phyloP scores from a whole-genome alignment of 1,140 invertebrate species.

The Drosophila sucinea region DNA sequence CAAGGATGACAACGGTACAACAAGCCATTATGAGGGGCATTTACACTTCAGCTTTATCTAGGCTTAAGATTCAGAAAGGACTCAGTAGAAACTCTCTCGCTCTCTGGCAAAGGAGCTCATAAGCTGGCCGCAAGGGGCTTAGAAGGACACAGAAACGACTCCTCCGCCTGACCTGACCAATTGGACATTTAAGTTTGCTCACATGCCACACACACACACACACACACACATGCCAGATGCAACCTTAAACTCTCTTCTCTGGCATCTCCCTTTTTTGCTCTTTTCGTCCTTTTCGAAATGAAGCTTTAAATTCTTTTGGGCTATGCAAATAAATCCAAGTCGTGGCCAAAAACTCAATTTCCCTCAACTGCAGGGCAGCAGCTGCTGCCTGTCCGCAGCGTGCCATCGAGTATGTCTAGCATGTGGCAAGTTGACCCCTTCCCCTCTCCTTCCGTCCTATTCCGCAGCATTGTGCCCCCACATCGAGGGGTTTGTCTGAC shows the following conservation, averaged over 20 bases:
- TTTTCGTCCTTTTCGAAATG: conserved; percentile 21
- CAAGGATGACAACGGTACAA: conserved; percentile 70
- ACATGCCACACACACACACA: neutral
- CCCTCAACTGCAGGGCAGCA: conserved; percentile 35
- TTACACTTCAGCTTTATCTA: conserved; percentile 61
- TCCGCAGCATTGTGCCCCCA: neutral
- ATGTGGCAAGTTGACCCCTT: conserved; percentile 52
- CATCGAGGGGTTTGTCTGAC: conserved; percentile 23
- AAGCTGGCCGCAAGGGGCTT: conserved; percentile 62
- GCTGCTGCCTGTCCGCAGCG: conserved; percentile 37
- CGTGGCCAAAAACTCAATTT: conserved; percentile 70
- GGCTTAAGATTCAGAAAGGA: conserved; percentile 52
- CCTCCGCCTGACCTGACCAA: conserved; percentile 24
- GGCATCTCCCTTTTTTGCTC: neutral
- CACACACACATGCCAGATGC: neutral
- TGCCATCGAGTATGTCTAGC: conserved; percentile 44
- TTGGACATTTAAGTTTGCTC: conserved; percentile 25
- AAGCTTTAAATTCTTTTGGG: conserved; percentile 48
- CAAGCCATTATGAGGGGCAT: conserved; percentile 74
- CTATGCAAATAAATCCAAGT: conserved; percentile 75
- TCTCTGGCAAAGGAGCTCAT: conserved; percentile 54
- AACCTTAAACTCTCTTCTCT: neutral
- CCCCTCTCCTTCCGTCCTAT: neutral
- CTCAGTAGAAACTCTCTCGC: conserved; percentile 32
- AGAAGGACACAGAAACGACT: conserved; percentile 18